phyloP scores from a whole-genome alignment of 2,113 vertebrate species.

The Triplophysa rosa region DNA sequence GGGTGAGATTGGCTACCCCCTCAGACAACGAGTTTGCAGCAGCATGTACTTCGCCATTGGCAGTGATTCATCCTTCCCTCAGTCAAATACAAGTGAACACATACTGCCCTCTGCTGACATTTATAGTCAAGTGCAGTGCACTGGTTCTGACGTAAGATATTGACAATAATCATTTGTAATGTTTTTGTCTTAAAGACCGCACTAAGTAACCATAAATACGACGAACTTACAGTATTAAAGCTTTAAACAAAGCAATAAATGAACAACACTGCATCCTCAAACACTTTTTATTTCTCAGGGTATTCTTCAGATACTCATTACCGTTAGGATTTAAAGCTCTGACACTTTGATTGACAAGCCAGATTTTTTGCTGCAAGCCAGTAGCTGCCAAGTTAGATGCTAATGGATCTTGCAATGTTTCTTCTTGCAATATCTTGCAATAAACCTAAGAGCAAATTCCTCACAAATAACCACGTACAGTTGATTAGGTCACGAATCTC shows the following conservation, averaged over 20 bases:
- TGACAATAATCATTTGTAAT: background rate
- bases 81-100: background rate
- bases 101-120: slow-evolving; percentile 44
- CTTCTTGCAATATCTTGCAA: too few relatives aligned
- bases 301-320: background rate
- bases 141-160: background rate
- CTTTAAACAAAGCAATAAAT: background rate
- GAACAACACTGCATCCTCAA: background rate
- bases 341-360: slow-evolving; percentile 1
- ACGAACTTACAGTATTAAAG: background rate
- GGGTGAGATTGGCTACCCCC: background rate
- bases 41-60: slow-evolving; percentile 9
- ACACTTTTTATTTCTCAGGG: background rate
- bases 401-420: slow-evolving; percentile 3
- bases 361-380: background rate
- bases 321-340: slow-evolving; percentile 1
- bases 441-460: slow-evolving; percentile 5
- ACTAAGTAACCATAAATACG: background rate
- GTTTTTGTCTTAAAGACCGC: too few relatives aligned
- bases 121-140: background rate
- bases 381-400: background rate
- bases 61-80: slow-evolving; percentile 42
- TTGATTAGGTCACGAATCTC: too few relatives aligned
- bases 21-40: slow-evolving; percentile 37
- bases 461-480: too few relatives aligned